phyloP scores from a whole-genome alignment of 2,888 invertebrate species.

The Graphium colonna region DNA sequence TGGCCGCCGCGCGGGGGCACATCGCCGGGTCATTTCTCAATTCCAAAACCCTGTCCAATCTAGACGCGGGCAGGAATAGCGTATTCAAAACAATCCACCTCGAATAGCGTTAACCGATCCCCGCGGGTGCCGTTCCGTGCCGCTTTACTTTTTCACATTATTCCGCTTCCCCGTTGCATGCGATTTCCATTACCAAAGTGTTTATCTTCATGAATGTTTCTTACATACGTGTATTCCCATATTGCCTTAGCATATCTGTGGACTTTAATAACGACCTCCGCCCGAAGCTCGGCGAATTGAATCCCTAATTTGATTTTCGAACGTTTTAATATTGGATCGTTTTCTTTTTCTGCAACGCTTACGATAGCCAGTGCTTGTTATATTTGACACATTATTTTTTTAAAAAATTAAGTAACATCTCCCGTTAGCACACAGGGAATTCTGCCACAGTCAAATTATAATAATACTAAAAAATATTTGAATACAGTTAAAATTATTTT shows the following conservation, averaged over 20 bases:
- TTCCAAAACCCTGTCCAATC: constrained; percentile 37
- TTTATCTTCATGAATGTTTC: constrained; percentile 63
- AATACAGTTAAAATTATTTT: too few species aligned
- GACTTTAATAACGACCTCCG: constrained; percentile 12
- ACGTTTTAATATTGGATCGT: not conserved
- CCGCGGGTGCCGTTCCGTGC: constrained; percentile 66
- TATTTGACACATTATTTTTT: too few species aligned
- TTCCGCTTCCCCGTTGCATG: constrained; percentile 35
- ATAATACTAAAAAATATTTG: too few species aligned
- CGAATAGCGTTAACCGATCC: constrained; percentile 70
- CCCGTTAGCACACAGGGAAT: too few species aligned
- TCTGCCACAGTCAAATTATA: too few species aligned
- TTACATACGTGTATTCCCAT: constrained; percentile 17
- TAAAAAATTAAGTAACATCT: too few species aligned
- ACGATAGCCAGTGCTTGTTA: too few species aligned
- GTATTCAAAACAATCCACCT: constrained; percentile 75
- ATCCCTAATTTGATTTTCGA: constrained; percentile 5
- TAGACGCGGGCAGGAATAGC: constrained; percentile 26
- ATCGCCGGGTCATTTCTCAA: constrained; percentile 30
- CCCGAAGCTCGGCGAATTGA: constrained; percentile 1
- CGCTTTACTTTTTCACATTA: constrained; percentile 54
- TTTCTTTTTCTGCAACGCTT: too few species aligned
- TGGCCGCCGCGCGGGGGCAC: constrained; percentile 1
- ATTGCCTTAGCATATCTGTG: constrained; percentile 21
- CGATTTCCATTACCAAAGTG: constrained; percentile 68